Conservation (phyloP, 2,888 invertebrate genomes). For the Dicycla oo region DNA sequence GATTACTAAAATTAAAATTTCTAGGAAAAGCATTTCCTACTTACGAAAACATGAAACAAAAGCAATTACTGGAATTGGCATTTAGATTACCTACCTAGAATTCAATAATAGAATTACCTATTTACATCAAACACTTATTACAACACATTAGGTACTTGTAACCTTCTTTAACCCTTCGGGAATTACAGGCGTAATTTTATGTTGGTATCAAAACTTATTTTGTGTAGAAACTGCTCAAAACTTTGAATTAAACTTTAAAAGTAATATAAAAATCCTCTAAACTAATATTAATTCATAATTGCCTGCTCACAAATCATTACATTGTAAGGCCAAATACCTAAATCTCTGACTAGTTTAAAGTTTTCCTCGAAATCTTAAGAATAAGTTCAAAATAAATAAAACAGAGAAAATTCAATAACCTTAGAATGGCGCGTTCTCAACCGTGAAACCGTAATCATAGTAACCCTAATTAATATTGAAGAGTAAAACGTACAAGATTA, state of each 20-base stretch:
- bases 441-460: conserved; percentile 30
- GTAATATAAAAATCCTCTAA: not conserved
- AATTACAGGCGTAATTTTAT: too few species aligned
- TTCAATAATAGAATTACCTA: not conserved
- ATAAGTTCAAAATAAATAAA: not conserved
- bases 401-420: conserved; percentile 3
- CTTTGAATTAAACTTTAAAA: not conserved
- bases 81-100: conserved; percentile 2
- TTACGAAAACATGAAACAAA: conserved; percentile 6
- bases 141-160: too few species aligned
- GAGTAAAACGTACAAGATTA: too few species aligned
- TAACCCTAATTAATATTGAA: conserved; percentile 60
- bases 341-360: not conserved
- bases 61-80: not conserved
- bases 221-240: not conserved
- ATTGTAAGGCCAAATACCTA: not conserved
- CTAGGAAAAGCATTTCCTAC: not conserved
- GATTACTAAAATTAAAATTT: too few species aligned
- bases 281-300: not conserved
- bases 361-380: not conserved
- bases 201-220: not conserved
- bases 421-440: conserved; percentile 12
- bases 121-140: not conserved
- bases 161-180: too few species aligned
- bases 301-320: not conserved